Conservation (phyloP, 2,888 invertebrate species). For the Acanthosepion pharaonis region DNA sequence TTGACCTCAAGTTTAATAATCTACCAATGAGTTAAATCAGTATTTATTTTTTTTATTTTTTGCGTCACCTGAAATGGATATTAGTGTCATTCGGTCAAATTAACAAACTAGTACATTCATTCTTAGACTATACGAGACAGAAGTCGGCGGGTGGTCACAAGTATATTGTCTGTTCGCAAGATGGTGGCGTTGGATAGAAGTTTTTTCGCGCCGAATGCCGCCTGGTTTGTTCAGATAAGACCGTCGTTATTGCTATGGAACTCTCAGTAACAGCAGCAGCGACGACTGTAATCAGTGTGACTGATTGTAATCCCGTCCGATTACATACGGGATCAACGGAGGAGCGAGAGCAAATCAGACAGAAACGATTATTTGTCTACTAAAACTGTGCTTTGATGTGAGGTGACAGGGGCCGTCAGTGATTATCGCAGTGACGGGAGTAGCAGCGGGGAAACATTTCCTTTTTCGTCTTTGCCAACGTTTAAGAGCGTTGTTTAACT, state of each 20-base stretch:
- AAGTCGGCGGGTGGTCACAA: not conserved
- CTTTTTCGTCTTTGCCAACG: not conserved
- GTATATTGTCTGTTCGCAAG: not conserved
- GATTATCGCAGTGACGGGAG: not conserved
- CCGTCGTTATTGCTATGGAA: not conserved
- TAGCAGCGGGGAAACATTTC: not conserved
- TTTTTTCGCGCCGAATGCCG: not conserved
- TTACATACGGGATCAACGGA: constrained; percentile 9
- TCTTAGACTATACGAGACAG: not conserved
- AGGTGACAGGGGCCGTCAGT: not conserved
- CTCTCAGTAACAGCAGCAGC: not conserved
- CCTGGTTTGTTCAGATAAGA: not conserved
- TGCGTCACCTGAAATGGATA: not conserved
- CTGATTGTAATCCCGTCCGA: constrained; percentile 11
- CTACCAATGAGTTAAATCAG: not conserved
- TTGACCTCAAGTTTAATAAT: too few species aligned
- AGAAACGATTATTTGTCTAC: not conserved
- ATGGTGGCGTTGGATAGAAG: not conserved
- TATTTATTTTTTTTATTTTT: not conserved
- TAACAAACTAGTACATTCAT: not conserved
- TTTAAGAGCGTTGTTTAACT: not conserved
- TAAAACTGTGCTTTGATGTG: not conserved
- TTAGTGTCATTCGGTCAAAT: not conserved
- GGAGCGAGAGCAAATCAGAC: not conserved
- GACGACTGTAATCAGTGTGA: not conserved